Evolutionary conservation across 1,140 invertebrate genomes (phyloP), one percentile per base, ranked within the genome.

Genomic region (Stenopsyche tienmushanensis): DNA sequence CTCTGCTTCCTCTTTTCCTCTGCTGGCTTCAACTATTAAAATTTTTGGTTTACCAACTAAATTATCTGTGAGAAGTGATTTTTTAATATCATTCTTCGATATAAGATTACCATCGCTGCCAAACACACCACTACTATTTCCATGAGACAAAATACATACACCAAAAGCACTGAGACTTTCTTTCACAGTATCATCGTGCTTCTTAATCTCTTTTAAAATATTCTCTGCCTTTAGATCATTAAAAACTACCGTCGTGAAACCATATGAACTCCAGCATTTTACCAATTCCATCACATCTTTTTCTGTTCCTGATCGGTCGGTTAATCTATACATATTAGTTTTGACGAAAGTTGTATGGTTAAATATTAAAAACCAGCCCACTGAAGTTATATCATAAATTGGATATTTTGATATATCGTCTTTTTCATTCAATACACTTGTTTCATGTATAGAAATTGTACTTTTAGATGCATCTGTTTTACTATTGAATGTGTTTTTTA

Each of bases 11-110:
- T 66, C 54, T n/a, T 66, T 49, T 13, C 68, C 68, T 60, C 65
- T 52, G 39, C 68, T 66, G 17, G 68, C 64, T 64, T 70, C 64
- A 25, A 70, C 63, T 9, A 70, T 52, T 5, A 70, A 29, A 24
- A 66, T 55, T 55, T 66, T 66, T 3, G 68, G 68, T 49, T 70
- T 70, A 17, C 62, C 65, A 8, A 59, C n/a, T 54, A 5, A 62
- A 21, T 5, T 34, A 7, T 34, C 13, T 34, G 5, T 34, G 5
- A 13, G 29, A 34, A 7, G 5, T 34, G 5, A 34, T 34, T 66
- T 57, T 13, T 66, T 66, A 9, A 5, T 20, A 18, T 59, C 24
- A 13, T 66, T 42, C 49, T 53, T 15, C 1, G 66, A 17, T 17
- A 53, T 13, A 23, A 23, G 29, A 29, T 26, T 47, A 26, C 47